phyloP scores from a whole-genome alignment of 1,140 invertebrate species.

The Eriosoma lanigerum region DNA sequence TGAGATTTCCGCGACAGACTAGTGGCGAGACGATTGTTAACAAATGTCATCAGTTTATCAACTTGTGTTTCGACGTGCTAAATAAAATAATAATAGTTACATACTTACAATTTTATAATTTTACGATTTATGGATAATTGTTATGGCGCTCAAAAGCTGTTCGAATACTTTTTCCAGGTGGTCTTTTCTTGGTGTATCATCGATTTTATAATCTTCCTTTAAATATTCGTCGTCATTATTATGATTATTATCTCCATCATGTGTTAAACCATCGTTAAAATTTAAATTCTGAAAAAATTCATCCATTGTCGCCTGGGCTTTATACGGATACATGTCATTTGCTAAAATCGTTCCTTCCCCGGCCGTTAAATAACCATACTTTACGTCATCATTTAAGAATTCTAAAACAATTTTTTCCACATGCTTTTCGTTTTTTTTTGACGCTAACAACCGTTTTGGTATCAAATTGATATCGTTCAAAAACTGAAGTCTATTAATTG shows the following conservation, averaged over 20 bases:
- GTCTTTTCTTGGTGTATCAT: background rate
- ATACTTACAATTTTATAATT: too few relatives aligned
- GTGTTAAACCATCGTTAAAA: background rate
- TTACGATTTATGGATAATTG: background rate
- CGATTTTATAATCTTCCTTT: background rate
- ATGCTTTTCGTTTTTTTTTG: background rate
- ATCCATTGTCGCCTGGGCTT: background rate
- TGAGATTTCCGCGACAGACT: background rate
- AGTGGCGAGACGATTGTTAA: background rate
- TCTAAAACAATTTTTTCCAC: constrained; percentile 21
- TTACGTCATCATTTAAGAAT: background rate
- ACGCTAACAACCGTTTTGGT: background rate
- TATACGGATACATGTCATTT: background rate
- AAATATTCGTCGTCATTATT: background rate
- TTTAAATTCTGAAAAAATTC: background rate
- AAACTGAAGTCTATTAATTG: background rate
- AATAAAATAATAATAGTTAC: too few relatives aligned
- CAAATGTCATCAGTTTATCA: background rate
- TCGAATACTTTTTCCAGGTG: background rate
- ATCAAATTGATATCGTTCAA: constrained; percentile 6
- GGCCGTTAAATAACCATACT: background rate
- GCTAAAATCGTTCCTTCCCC: background rate
- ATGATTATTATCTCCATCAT: too few relatives aligned
- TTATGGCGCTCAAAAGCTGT: background rate
- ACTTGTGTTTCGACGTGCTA: background rate